Evolutionary conservation across 2,888 invertebrate genomes (phyloP).

Genomic region (Rhamphomyia laevipes): DNA sequence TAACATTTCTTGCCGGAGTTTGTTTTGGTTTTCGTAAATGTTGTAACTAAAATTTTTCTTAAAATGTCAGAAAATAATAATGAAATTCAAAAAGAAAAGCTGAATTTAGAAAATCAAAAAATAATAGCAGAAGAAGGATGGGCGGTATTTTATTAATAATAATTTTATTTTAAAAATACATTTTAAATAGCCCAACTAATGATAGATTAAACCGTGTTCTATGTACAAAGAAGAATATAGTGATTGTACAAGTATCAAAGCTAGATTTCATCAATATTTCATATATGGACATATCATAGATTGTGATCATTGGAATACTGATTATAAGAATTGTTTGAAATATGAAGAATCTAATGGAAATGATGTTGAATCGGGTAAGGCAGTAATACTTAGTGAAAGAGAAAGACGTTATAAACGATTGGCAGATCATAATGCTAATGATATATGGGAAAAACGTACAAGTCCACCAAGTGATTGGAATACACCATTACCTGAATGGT

Average conservation of each 20-base stretch:
- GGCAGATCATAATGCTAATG: conserved; percentile 55
- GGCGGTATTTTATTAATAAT: too few species aligned
- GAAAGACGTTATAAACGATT: conserved; percentile 50
- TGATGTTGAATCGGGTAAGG: conserved; percentile 48
- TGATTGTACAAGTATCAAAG: conserved; percentile 64
- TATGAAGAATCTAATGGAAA: conserved; percentile 48
- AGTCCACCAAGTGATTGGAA: conserved; percentile 72
- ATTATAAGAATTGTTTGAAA: conserved; percentile 60
- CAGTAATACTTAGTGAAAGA: conserved; percentile 61
- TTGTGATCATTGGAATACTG: conserved; percentile 69
- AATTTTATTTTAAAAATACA: too few species aligned
- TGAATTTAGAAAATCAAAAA: too few species aligned
- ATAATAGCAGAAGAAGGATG: too few species aligned
- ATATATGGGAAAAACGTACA: conserved; percentile 66
- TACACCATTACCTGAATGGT: conserved; percentile 64
- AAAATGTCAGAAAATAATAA: too few species aligned
- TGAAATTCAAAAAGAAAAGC: too few species aligned
- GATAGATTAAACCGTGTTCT: too few species aligned
- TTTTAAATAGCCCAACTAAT: too few species aligned
- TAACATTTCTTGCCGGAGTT: too few species aligned
- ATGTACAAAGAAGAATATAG: conserved; percentile 70
- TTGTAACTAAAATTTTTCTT: too few species aligned
- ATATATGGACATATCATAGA: conserved; percentile 59
- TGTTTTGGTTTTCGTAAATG: too few species aligned
- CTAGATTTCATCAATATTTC: conserved; percentile 78